A percentile compares a stretch with the other conserved stretches of the same genome.
phyloP scores from a whole-genome alignment of 2,797 vertebrate genomes.

The Psittacula derbiana region DNA sequence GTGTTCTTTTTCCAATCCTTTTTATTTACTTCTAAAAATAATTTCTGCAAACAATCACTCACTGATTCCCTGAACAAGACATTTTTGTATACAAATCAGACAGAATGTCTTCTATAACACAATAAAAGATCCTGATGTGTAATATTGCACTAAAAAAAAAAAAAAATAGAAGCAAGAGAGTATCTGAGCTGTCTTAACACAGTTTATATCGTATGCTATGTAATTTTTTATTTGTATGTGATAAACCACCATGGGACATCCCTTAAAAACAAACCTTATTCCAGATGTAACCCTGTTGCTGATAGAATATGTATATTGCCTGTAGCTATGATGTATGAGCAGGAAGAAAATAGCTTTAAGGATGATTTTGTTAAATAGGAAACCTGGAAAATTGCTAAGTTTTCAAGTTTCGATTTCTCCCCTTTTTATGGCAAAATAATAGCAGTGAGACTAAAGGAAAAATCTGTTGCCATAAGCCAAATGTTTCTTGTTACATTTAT shows the following conservation, averaged over 20 bases:
- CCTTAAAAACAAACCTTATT: neutral
- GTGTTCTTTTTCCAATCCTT: neutral
- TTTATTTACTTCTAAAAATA: conserved; percentile 6
- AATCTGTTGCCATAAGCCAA: neutral
- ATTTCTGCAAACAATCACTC: neutral
- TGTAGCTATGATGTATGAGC: neutral
- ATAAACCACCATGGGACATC: neutral
- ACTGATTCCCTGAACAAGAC: neutral
- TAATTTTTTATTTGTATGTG: neutral
- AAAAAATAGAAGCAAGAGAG: neutral
- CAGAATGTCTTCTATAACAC: neutral
- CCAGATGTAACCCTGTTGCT: neutral
- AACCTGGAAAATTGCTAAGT: neutral
- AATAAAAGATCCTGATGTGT: neutral
- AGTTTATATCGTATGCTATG: neutral
- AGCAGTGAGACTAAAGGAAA: neutral
- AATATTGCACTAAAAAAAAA: neutral
- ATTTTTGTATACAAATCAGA: neutral
- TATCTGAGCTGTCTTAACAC: neutral
- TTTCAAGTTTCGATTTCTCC: neutral
- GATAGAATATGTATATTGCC: neutral
- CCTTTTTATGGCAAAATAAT: neutral
- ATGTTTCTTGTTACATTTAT: neutral
- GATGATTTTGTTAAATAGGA: neutral
- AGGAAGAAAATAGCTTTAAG: neutral